Evolutionary conservation across 2,888 invertebrate species (phyloP).

Genomic region (Uropetala carovei): DNA sequence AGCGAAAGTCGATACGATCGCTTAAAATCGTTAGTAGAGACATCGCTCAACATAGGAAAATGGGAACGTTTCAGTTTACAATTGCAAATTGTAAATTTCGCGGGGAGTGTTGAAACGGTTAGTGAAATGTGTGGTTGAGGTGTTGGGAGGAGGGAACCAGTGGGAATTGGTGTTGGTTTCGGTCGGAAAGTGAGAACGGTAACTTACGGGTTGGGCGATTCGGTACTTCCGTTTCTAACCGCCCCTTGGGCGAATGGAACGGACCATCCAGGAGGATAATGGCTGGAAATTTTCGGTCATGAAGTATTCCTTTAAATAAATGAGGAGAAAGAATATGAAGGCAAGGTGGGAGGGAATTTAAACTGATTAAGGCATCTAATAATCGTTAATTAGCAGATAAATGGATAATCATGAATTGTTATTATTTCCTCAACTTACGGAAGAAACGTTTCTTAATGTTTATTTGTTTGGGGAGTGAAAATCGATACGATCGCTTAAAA

Average conservation of each 20-base stretch:
- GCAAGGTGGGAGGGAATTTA: too few relatives aligned
- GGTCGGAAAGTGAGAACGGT: background rate
- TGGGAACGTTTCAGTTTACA: too few relatives aligned
- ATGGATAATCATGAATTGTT: too few relatives aligned
- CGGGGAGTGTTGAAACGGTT: background rate
- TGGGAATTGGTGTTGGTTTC: background rate
- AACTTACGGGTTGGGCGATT: background rate
- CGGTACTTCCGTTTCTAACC: background rate
- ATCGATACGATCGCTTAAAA: too few relatives aligned
- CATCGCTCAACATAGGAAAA: too few relatives aligned
- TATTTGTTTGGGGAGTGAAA: too few relatives aligned
- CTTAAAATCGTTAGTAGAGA: too few relatives aligned
- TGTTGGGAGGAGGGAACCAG: background rate
- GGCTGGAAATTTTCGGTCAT: slow-evolving; percentile 7
- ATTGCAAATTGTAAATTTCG: background rate
- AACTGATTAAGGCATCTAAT: too few relatives aligned
- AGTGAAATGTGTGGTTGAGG: background rate
- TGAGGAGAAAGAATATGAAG: background rate
- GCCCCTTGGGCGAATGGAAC: background rate
- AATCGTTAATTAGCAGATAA: too few relatives aligned
- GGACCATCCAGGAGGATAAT: background rate
- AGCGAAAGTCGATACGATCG: too few relatives aligned
- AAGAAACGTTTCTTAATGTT: too few relatives aligned
- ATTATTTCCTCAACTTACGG: too few relatives aligned
- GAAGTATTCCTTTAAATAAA: background rate